Base-by-base conservation (phyloP, 2,797 vertebrate genomes). In the Coreius guichenoti region DNA sequence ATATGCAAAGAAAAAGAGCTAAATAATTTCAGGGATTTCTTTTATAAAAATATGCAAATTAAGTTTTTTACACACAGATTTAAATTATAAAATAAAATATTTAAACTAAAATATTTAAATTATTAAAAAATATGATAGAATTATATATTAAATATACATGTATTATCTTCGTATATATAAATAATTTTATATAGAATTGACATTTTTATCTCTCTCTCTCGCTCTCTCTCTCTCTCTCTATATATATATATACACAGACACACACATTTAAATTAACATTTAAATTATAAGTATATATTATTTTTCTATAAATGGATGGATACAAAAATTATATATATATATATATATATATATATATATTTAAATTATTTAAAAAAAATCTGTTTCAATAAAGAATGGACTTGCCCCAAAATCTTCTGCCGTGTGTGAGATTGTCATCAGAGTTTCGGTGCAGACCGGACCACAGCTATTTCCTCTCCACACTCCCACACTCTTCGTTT, bases 401-500 rank as follows among this genome's bases (percentile, higher is more conserved):
- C 19, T 54, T 84, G 51, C 5, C 49, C 45, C 49, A 54, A 54
- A 72, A 78, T 82, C 63, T 87, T 84, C 51, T 67, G 43, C 31
- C 2, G n/a, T 17, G 63, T 76, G 81, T 82, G 79, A 84, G 81
- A 82, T 51, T 88, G 77, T 88, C 87, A 88, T 88, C 81, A 87
- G 80, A 56, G 47, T 51, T 83, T 81, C 31, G 29, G 33, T 67
- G 54, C 31, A 47, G 80, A 69, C 80, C 29, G 81, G 58, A 61
- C 77, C 39, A 54, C 31, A 79, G 73, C 33, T 75, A 86, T 89
- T 87, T 88, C 87, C 87, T 83, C 83, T 70, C 72, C 61, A 67
- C 77, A 83, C 83, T 87, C 89, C 82, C 58, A 88, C 87, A 81
- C 76, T 72, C 77, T 83, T 61, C 80, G 63, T 88, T 77, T 85